Conservation (phyloP, 2,797 vertebrate species). For the Spinibarbus caldwelli region DNA sequence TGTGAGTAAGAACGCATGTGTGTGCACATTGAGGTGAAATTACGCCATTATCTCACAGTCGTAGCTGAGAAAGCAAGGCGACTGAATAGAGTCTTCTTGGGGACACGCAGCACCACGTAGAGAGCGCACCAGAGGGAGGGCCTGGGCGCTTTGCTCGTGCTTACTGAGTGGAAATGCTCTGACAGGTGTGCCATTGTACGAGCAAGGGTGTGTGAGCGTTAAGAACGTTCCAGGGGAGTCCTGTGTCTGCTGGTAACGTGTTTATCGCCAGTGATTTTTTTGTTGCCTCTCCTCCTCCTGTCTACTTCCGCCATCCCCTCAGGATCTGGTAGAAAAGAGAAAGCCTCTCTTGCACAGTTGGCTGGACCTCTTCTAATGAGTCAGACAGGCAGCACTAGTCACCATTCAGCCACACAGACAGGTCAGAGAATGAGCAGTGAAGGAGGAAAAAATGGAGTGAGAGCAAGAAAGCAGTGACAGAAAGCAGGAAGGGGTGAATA, state of each 20-base stretch:
- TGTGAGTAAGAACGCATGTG: conserved; percentile 62
- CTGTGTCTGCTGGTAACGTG: conserved; percentile 57
- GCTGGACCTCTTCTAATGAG: conserved; percentile 70
- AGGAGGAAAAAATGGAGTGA: conserved; percentile 30
- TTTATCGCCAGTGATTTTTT: conserved; percentile 53
- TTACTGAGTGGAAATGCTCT: conserved; percentile 83
- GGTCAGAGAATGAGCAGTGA: conserved; percentile 58
- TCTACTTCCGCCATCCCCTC: conserved; percentile 52
- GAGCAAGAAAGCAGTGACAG: conserved; percentile 38
- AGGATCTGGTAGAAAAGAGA: conserved; percentile 60
- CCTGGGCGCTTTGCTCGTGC: conserved; percentile 79
- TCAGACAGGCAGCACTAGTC: conserved; percentile 69
- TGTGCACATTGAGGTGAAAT: conserved; percentile 78
- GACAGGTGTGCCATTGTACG: conserved; percentile 86
- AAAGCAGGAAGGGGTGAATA: conserved; percentile 43
- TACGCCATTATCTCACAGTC: conserved; percentile 80
- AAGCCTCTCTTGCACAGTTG: conserved; percentile 77
- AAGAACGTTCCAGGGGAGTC: conserved; percentile 53
- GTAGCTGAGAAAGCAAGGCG: conserved; percentile 75
- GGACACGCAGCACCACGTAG: conserved; percentile 81
- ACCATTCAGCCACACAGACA: conserved; percentile 55
- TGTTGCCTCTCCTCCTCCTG: conserved; percentile 43
- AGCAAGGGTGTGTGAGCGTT: conserved; percentile 64
- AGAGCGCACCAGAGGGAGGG: conserved; percentile 72
- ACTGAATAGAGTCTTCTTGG: conserved; percentile 80